phyloP scores from a whole-genome alignment of 92 coral and sea anemone species.

The Palythoa grandis region DNA sequence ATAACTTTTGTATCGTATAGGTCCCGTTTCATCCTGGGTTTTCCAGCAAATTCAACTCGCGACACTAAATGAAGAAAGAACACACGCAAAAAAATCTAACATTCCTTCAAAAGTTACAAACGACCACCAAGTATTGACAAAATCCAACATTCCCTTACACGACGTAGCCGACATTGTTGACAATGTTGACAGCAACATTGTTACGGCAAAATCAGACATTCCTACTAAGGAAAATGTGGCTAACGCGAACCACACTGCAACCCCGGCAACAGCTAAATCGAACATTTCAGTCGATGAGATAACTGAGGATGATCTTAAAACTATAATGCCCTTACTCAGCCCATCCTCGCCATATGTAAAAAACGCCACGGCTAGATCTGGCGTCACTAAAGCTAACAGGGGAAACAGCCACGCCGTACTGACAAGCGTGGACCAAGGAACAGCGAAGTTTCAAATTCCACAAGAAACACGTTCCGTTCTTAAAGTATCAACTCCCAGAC shows the following conservation, averaged over 20 bases:
- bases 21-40: constrained; percentile 5
- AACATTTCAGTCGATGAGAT: constrained; percentile 14
- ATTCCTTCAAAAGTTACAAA: constrained; percentile 13
- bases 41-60: constrained; percentile 44
- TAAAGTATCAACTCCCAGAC: neutral
- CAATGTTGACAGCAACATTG: neutral
- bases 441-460: neutral
- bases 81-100: constrained; percentile 20
- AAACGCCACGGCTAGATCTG: neutral
- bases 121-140: constrained; percentile 6
- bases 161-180: neutral
- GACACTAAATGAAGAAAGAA: neutral
- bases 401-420: neutral
- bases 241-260: neutral
- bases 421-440: neutral
- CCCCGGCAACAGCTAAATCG: constrained; percentile 1
- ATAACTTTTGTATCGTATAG: neutral
- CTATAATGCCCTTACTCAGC: constrained; percentile 42
- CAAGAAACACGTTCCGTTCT: neutral
- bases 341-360: neutral
- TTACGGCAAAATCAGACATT: constrained; percentile 27
- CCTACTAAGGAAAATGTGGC: constrained; percentile 7
- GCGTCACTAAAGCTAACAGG: neutral
- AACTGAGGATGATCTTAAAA: constrained; percentile 35
- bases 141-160: constrained; percentile 35